Conservation (phyloP, 2,797 vertebrate genomes). For the Steatocranus sp. region DNA sequence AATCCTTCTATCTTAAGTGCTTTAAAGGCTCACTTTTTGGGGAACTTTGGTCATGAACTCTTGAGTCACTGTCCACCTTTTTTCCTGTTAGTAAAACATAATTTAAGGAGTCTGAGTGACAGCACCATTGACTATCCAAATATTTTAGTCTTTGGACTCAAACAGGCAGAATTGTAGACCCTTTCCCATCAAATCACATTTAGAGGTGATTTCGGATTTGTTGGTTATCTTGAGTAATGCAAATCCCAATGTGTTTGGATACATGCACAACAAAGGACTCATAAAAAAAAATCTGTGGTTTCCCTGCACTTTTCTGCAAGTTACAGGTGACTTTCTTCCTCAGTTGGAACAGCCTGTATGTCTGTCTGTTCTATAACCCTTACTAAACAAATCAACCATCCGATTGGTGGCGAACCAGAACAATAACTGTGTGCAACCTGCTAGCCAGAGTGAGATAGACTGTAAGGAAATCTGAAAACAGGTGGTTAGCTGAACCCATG, state of each 20-base stretch:
- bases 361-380: background rate
- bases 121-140: background rate
- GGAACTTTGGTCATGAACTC: background rate
- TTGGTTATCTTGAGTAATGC: background rate
- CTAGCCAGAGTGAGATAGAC: background rate
- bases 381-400: background rate
- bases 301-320: background rate
- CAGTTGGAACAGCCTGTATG: background rate
- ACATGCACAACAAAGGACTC: background rate
- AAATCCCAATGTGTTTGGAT: background rate
- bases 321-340: background rate
- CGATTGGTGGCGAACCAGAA: background rate
- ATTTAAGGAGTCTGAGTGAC: background rate
- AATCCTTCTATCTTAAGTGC: background rate
- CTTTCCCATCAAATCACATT: background rate
- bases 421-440: background rate
- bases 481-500: background rate
- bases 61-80: background rate
- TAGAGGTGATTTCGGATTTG: background rate
- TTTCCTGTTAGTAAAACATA: background rate
- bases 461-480: background rate
- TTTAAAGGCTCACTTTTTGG: background rate
- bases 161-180: background rate
- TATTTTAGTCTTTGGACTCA: background rate
- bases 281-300: background rate